Conservation (phyloP, 2,888 invertebrate genomes). For the Limnephilus marmoratus region DNA sequence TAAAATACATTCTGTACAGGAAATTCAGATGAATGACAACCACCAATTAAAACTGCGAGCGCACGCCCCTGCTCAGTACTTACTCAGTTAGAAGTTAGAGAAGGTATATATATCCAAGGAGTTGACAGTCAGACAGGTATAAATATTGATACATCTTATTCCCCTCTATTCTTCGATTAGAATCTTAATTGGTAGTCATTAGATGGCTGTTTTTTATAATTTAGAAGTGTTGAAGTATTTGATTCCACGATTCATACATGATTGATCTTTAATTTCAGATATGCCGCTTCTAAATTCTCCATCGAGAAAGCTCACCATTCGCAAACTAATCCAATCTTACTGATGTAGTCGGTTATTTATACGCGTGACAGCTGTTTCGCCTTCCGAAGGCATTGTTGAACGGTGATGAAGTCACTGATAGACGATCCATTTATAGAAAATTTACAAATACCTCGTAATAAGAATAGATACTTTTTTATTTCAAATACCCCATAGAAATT, state of each 20-base stretch:
- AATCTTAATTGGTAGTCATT: not conserved
- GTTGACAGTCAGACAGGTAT: not conserved
- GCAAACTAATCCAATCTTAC: not conserved
- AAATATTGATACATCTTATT: not conserved
- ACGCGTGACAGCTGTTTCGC: not conserved
- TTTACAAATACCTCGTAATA: no score
- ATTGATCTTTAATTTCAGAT: not conserved
- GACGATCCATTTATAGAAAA: no score
- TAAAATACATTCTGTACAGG: no score
- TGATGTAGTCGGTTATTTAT: not conserved
- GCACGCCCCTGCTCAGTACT: not conserved
- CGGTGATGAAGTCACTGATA: no score
- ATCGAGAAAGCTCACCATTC: not conserved
- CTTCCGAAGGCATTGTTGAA: no score
- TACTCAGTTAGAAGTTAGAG: not conserved
- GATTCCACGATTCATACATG: not conserved
- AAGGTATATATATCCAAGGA: not conserved
- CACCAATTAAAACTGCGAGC: not conserved
- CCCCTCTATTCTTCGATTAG: not conserved
- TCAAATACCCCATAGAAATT: no score
- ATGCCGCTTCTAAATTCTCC: not conserved
- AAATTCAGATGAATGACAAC: not conserved
- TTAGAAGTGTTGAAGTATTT: not conserved
- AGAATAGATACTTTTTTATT: no score
- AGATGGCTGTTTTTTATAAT: not conserved